phyloP scores from a whole-genome alignment of 2,113 vertebrate species.

The Rousettus leschenaultii region DNA sequence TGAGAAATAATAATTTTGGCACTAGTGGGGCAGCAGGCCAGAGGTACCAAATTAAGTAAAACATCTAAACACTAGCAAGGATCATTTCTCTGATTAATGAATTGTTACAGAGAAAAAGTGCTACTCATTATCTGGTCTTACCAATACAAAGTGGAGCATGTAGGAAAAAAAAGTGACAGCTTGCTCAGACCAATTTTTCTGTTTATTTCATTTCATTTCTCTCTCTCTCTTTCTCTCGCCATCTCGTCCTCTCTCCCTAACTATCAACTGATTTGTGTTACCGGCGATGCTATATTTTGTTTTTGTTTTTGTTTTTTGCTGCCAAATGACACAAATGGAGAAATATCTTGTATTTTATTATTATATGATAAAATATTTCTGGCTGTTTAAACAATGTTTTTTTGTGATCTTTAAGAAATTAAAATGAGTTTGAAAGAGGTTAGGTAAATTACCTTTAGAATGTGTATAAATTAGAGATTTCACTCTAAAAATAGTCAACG shows the following conservation, averaged over 20 bases:
- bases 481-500: neutral
- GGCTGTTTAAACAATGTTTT: neutral
- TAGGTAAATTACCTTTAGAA: slow-evolving; percentile 20
- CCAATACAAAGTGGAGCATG: slow-evolving; percentile 80
- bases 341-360: slow-evolving; percentile 59
- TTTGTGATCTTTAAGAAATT: slow-evolving; percentile 10
- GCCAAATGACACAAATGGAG: neutral
- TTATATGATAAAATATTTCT: slow-evolving; percentile 13
- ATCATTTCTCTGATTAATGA: slow-evolving; percentile 94
- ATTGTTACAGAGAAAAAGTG: slow-evolving; percentile 85
- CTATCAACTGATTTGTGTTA: neutral
- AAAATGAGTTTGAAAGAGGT: slow-evolving; percentile 33
- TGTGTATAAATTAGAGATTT: neutral
- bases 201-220: slow-evolving; percentile 57
- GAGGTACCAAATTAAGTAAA: slow-evolving; percentile 94
- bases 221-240: neutral
- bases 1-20: slow-evolving; percentile 94
- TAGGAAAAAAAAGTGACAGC: slow-evolving; percentile 62
- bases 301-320: neutral
- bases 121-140: slow-evolving; percentile 85
- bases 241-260: too few relatives aligned
- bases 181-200: slow-evolving; percentile 59
- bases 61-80: slow-evolving; percentile 89
- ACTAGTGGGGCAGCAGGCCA: slow-evolving; percentile 90
- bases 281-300: neutral